Evolutionary conservation across 2,113 vertebrate species (phyloP), one percentile per base, ranked within the genome.

Genomic region (Phalacrocorax carbo): DNA sequence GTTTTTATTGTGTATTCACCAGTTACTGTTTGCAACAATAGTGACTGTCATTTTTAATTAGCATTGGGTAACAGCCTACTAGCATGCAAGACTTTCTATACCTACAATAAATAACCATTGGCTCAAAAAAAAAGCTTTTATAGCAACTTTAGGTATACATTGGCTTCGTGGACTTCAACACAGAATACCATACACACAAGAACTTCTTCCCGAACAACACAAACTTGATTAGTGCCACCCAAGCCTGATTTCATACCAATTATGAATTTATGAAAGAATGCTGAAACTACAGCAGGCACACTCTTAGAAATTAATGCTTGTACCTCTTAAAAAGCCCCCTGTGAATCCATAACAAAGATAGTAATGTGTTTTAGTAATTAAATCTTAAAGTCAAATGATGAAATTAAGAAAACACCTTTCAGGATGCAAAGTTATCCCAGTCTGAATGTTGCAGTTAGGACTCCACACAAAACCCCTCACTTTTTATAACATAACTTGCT

Each of bases 21-120:
- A 55, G 65, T 65, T 93, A 86, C 83, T 38, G 42, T 85, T 89
- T 95, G 61, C 69, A 90, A 71, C 5, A 38, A 82, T 44, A 86
- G 61, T 26, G 38, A 94, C 22, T 73, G 64, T 79, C 69, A 68
- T 64, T 84, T 95, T 94, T 84, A 94, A 91, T 96, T 86, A 86
- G n/a, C 30, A 34, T 2, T 42, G 44, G 57, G 14, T 49, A 91
- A 89, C 52, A 87, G 70, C 29, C 51, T 60, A 34, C 57, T 51
- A 78, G 71, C 38, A 76, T 42, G 84, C 80, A 93, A 86, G 32
- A 60, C 34, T 55, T 78, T 54, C 69, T 68, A 19, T 15, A 84
- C 38, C 51, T 84, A 52, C 11, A 88, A 38, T 61, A 90, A 96
- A 48, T 68, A 94, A 83, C 42, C 5, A 1, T 4, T 17, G 57